Evolutionary conservation across 1,140 invertebrate species (phyloP).

Genomic region (Zaprionus capensis): DNA sequence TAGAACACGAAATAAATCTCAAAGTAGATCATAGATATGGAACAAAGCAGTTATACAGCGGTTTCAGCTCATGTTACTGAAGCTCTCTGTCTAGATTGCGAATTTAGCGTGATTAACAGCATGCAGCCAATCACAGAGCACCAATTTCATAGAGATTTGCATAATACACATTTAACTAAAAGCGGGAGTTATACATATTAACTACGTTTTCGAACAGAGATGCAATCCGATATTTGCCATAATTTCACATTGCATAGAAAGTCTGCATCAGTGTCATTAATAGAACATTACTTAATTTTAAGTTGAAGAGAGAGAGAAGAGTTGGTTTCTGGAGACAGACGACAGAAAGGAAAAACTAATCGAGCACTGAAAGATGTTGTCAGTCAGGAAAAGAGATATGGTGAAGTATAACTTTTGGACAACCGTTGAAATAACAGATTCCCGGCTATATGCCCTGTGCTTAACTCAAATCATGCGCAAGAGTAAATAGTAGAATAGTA

Average conservation of each 20-base stretch:
- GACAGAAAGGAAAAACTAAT: slow-evolving; percentile 4
- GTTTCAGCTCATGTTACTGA: not conserved
- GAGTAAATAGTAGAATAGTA: slow-evolving; percentile 8
- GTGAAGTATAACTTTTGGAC: not conserved
- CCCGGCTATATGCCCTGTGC: slow-evolving; percentile 5
- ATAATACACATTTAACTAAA: slow-evolving; percentile 1
- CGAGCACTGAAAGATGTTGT: not conserved
- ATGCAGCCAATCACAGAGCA: slow-evolving; percentile 17
- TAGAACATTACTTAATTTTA: not conserved
- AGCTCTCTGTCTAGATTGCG: not conserved
- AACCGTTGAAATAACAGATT: not conserved
- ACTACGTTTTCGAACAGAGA: slow-evolving; percentile 5
- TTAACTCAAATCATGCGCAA: slow-evolving; percentile 23
- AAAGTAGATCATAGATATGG: not conserved
- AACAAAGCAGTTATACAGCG: slow-evolving; percentile 29
- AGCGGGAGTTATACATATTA: not conserved
- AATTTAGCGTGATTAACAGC: not conserved
- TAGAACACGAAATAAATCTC: slow-evolving; percentile 10
- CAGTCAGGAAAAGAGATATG: slow-evolving; percentile 5
- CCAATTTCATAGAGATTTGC: slow-evolving; percentile 6
- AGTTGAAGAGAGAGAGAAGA: not conserved
- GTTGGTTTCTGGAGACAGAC: not conserved
- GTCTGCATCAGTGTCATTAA: slow-evolving; percentile 3
- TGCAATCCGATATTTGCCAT: not conserved
- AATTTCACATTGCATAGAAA: not conserved